Conservation (phyloP, 2,113 vertebrate species). For the Salvelinus alpinus region DNA sequence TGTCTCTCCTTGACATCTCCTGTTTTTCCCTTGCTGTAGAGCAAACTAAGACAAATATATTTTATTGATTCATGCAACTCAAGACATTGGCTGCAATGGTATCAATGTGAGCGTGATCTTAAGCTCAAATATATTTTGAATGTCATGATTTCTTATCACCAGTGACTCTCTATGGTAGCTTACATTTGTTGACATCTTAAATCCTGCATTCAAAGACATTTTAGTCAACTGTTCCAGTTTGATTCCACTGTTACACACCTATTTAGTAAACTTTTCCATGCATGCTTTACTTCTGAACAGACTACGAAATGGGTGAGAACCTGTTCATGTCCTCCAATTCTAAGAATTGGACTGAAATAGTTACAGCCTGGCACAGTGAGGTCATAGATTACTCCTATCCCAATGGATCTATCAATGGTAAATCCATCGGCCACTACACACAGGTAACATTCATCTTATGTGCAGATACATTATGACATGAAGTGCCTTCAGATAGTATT, state of each 20-base stretch:
- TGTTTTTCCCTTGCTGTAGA: too few relatives aligned
- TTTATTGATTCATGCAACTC: too few relatives aligned
- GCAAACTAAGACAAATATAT: too few relatives aligned
- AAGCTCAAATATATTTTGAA: too few relatives aligned
- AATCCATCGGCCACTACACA: slow-evolving; percentile 58
- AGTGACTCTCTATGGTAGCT: background rate
- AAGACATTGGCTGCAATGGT: too few relatives aligned
- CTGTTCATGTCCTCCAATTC: slow-evolving; percentile 35
- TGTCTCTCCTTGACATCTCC: too few relatives aligned
- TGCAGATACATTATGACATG: too few relatives aligned
- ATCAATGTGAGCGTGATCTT: too few relatives aligned
- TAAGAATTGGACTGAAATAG: slow-evolving; percentile 27
- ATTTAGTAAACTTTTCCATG: slow-evolving; percentile 6
- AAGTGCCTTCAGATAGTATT: too few relatives aligned
- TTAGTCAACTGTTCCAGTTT: too few relatives aligned
- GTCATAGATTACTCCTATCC: slow-evolving; percentile 49
- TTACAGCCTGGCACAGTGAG: slow-evolving; percentile 62
- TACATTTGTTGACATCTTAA: background rate
- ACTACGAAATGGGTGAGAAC: slow-evolving; percentile 68
- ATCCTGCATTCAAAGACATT: background rate
- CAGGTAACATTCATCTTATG: slow-evolving; percentile 55
- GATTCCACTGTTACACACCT: slow-evolving; percentile 13
- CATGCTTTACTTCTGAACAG: slow-evolving; percentile 39
- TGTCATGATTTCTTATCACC: background rate
- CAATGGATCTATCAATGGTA: slow-evolving; percentile 31